These are phyloP conservation scores for Choloepus hoffmanni DNA, from an alignment of 2,113 vertebrate genomes.

Conservation along the genomic window DNA sequence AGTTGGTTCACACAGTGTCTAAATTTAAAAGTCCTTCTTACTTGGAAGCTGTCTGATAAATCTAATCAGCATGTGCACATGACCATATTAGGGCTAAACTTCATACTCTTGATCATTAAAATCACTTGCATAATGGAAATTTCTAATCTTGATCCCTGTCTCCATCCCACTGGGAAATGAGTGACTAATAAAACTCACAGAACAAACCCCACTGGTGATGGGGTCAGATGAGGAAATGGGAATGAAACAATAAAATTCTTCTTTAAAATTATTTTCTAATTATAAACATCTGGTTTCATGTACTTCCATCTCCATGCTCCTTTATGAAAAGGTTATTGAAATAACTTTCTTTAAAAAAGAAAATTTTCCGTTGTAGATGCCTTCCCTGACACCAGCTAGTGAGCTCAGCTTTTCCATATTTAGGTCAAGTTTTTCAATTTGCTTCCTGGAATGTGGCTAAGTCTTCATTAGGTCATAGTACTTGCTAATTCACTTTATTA, in stretches of 20 bases:
- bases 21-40: neutral
- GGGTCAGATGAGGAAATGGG: neutral
- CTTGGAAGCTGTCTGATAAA: neutral
- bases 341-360: neutral
- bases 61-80: neutral
- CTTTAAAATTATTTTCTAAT: neutral
- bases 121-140: neutral
- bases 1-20: neutral
- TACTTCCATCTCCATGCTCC: neutral
- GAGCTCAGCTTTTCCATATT: neutral
- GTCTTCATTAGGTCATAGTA: neutral
- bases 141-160: neutral
- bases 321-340: slow-evolving; percentile 27
- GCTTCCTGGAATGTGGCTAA: neutral
- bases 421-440: neutral
- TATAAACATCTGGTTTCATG: neutral
- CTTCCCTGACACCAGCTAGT: neutral
- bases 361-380: neutral
- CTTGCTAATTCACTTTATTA: neutral
- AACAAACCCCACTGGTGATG: neutral
- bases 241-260: neutral
- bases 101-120: neutral
- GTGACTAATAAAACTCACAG: neutral
- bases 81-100: neutral
- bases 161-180: neutral